Evolutionary conservation across 2,888 invertebrate species (phyloP), one percentile per base, ranked within the genome.

Genomic region (Drosophila rellima): DNA sequence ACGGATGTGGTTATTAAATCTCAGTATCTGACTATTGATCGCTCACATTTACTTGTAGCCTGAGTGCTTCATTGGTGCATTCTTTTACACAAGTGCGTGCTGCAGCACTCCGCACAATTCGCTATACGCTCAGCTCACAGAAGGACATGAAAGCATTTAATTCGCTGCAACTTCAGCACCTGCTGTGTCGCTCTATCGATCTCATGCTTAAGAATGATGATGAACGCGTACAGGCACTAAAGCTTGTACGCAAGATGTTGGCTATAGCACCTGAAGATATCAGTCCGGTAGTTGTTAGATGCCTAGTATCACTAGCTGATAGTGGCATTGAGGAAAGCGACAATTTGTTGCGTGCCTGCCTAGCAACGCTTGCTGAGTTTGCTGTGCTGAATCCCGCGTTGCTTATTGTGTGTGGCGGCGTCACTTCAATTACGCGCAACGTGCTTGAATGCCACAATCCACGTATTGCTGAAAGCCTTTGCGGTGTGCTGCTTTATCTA

Each of bases 41-140:
- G 2, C 10, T n/a, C 1, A 10, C 15, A 15, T 35, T 18, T 35
- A 3, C 11, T 55, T 52, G 59, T 91, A 98, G 99, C 93, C 94
- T 99, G 90, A 95, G 98, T 82, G 94, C 97, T 69, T 95, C 96
- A 62, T 94, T 98, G 80, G 94, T 97, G 59, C 96, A 98, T 92
- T 96, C 98, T 80, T 96, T 97, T 72, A 96, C 97, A 84, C 97
- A 97, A 92, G 95, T 99, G 64, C 94, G 98, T 90, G 97, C 98
- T 75, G 97, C 97, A 60, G 96, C 97, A 39, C 93, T 99, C 74
- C 94, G 98, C 88, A 96, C 97, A 55, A 94, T 98, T 70, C 95
- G 98, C 76, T 97, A 98, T 93, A 94, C 97, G 86, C 94, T 98
- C 60, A 95, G 94, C 89, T 95, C 95, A 78, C 95, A 96, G 89